Evolutionary conservation across 1,140 invertebrate species (phyloP), one percentile per base, ranked within the genome.

Genomic region (Pentalonia nigronervosa): DNA sequence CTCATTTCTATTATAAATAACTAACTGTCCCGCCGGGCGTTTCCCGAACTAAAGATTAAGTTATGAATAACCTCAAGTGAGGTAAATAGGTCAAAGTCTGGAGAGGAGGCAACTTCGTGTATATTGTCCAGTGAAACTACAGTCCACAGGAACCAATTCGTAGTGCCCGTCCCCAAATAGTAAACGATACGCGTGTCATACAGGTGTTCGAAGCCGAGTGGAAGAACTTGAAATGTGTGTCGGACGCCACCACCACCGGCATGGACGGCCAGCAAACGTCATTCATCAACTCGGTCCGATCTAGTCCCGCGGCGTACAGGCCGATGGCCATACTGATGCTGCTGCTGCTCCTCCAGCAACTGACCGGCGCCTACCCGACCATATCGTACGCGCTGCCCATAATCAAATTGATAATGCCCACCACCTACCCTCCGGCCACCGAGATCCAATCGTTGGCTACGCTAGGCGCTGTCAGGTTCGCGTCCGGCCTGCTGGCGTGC

Each of bases 351-450:
- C 95, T 96, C 8, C 96, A 97, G 95, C 96, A 97, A 95, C 94
- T 96, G 0, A 95, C 96, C 6, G 96, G 96, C 23, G 95, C 95
- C 41, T 97, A 97, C 94, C 96, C 96, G 3, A 95, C 97, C 9
- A 97, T 97, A 94, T 97, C 97, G 94, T 97, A 97, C 94, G 96
- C 97, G 0, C 96, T 97, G 7, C 95, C 96, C 14, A 95, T 96
- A 93, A 97, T 96, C 94, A 94, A 95, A 36, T 94, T 95, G 94
- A 94, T 96, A 17, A 95, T 95, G 7, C 95, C 95, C 3, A 94
- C 95, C 25, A 95, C 96, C n/a, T 95, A 95, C 7, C 41, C 94
- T 94, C 36, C 95, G 94, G 50, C 94, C 93, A 95, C 8, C 25
- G 81, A 95, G 87, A 96, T 96, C 94, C 94, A 95, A 1, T 95